phyloP scores from a whole-genome alignment of 2,888 invertebrate species.

The Sepiola atlantica region DNA sequence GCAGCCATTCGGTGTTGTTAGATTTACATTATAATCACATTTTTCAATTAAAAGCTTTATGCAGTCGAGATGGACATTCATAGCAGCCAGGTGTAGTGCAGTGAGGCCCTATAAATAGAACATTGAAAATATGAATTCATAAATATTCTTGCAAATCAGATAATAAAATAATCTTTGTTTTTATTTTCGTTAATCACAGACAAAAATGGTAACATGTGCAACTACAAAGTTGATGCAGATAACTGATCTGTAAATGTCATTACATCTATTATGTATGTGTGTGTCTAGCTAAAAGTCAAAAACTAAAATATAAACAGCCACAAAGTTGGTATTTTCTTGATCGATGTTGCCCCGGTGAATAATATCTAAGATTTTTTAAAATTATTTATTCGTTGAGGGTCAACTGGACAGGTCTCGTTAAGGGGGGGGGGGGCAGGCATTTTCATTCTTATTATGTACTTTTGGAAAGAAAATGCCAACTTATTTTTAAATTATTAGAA shows the following conservation, averaged over 20 bases:
- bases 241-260: not conserved
- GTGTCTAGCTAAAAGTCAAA: too few species aligned
- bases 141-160: not conserved
- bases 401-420: too few species aligned
- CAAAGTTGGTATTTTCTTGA: too few species aligned
- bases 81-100: constrained; percentile 73
- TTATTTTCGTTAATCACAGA: not conserved
- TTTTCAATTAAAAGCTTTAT: constrained; percentile 71
- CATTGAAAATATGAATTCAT: constrained; percentile 52
- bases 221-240: not conserved
- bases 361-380: too few species aligned
- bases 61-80: constrained; percentile 73
- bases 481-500: too few species aligned
- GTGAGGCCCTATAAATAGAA: constrained; percentile 65
- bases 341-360: too few species aligned
- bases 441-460: too few species aligned
- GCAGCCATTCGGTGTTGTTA: constrained; percentile 73
- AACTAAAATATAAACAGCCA: too few species aligned
- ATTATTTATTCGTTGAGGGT: too few species aligned
- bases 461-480: too few species aligned
- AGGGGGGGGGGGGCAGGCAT: too few species aligned
- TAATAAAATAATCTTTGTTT: not conserved
- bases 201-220: not conserved
- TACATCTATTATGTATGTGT: too few species aligned
- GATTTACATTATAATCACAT: constrained; percentile 71